These are phyloP conservation scores for Phoxinus dragarum DNA, from an alignment of 2,797 vertebrate species.

Conservation along the genomic window DNA sequence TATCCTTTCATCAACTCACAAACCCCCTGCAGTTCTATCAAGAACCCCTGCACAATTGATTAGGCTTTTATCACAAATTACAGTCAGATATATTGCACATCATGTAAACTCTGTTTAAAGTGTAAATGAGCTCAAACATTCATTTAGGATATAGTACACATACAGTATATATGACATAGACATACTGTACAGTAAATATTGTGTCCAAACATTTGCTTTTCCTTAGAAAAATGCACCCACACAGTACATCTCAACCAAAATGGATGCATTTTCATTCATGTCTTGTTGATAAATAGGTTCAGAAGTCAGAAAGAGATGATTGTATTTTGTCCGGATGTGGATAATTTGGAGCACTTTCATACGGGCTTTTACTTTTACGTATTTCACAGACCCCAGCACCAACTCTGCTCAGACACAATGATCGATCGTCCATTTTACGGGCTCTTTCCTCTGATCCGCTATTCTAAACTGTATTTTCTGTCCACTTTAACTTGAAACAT, in stretches of 20 bases:
- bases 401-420: conserved; percentile 74
- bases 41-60: neutral
- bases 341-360: conserved; percentile 21
- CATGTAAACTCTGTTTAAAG: neutral
- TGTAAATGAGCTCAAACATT: neutral
- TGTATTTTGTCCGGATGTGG: conserved; percentile 18
- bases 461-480: conserved; percentile 82
- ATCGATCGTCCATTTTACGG: conserved; percentile 82
- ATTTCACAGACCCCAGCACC: conserved; percentile 72
- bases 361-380: conserved; percentile 58
- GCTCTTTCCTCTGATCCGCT: conserved; percentile 78
- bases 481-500: conserved; percentile 81
- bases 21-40: neutral
- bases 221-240: neutral
- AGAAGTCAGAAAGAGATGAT: conserved; percentile 13
- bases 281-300: conserved; percentile 30
- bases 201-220: neutral
- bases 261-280: conserved; percentile 18
- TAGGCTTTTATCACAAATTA: neutral
- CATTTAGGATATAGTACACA: neutral
- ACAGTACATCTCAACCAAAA: neutral
- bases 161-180: neutral
- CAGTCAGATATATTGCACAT: neutral
- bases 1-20: neutral
- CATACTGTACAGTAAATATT: neutral